Evolutionary conservation across 2,113 vertebrate species (phyloP).

Genomic region (Dasyprocta punctata): DNA sequence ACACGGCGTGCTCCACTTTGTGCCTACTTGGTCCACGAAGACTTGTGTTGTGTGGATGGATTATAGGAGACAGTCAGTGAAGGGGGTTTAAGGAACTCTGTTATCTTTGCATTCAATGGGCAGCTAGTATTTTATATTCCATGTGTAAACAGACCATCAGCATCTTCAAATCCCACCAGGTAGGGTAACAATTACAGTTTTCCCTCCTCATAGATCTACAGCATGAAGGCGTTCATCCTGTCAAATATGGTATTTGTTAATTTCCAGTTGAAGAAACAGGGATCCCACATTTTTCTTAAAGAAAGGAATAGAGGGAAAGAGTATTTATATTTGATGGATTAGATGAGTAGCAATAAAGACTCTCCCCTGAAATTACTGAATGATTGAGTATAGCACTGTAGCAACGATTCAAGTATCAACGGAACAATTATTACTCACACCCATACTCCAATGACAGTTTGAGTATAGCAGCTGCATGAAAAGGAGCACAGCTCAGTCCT

Average conservation of each 20-base stretch:
- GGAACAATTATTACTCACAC: neutral
- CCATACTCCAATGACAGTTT: neutral
- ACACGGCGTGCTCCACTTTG: neutral
- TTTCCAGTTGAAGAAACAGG: neutral
- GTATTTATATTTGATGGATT: neutral
- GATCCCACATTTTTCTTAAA: neutral
- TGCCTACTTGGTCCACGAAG: neutral
- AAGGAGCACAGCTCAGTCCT: neutral
- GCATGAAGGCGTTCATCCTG: neutral
- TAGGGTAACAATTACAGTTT: neutral
- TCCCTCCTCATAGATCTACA: neutral
- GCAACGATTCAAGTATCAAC: neutral
- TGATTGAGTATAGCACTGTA: neutral
- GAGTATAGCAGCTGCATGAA: neutral
- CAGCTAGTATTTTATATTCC: neutral
- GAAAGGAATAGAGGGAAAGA: neutral
- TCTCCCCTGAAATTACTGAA: neutral
- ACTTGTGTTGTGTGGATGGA: neutral
- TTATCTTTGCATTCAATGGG: neutral
- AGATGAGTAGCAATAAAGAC: neutral
- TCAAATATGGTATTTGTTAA: neutral
- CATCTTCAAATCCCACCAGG: neutral
- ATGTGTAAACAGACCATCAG: neutral
- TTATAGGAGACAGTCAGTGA: neutral
- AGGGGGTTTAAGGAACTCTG: neutral